These are phyloP conservation scores for Brotula barbata DNA, from an alignment of 2,797 vertebrate genomes.

Conservation along the genomic window DNA sequence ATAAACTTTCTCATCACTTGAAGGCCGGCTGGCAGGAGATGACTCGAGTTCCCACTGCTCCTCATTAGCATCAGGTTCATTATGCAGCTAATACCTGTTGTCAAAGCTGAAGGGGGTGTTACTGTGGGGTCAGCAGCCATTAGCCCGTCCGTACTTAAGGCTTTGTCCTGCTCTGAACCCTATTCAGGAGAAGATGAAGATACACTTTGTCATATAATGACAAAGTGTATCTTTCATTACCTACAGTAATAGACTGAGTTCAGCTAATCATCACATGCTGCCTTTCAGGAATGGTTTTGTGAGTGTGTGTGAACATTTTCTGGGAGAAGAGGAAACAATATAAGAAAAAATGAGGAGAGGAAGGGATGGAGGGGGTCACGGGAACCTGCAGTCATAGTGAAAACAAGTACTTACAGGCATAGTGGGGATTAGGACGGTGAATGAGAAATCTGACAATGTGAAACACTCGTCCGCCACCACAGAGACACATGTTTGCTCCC, in stretches of 20 bases:
- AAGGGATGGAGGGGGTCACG: conserved; percentile 5
- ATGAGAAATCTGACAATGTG: too few relatives aligned
- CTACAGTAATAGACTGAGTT: conserved; percentile 22
- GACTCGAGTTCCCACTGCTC: conserved; percentile 40
- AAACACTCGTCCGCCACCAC: too few relatives aligned
- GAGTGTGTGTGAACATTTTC: conserved; percentile 5
- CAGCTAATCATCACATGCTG: conserved; percentile 38
- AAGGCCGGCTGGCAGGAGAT: conserved; percentile 9
- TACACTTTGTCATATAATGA: conserved; percentile 16
- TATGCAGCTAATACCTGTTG: conserved; percentile 56
- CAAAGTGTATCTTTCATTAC: conserved; percentile 36
- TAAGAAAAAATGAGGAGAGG: not conserved
- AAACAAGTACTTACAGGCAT: not conserved
- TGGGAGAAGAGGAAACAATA: not conserved
- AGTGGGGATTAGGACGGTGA: conserved; percentile 1
- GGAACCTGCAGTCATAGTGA: conserved; percentile 4
- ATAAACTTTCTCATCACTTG: not conserved
- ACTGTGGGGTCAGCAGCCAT: conserved; percentile 47
- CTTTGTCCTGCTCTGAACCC: conserved; percentile 32
- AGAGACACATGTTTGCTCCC: too few relatives aligned
- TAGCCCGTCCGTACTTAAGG: conserved; percentile 44
- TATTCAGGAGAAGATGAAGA: conserved; percentile 11
- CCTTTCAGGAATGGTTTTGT: conserved; percentile 27
- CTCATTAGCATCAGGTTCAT: conserved; percentile 56
- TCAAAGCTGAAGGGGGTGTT: conserved; percentile 20